A percentile compares a stretch with the other conserved stretches of the same genome.
phyloP scores from a whole-genome alignment of 2,888 invertebrate species.

The Leuctra nigra region DNA sequence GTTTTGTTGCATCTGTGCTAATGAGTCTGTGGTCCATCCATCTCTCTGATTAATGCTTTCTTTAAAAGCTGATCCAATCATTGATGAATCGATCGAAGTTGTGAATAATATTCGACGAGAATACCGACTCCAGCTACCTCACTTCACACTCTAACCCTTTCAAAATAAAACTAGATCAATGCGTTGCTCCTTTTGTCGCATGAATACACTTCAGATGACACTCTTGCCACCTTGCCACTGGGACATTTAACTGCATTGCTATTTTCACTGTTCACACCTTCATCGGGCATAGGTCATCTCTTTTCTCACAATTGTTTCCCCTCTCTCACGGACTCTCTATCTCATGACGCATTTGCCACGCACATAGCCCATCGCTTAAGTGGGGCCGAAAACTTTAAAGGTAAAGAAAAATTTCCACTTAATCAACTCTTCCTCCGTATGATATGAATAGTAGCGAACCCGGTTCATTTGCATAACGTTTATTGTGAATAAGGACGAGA shows the following conservation, averaged over 20 bases:
- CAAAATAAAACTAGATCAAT: no score
- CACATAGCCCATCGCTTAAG: neutral
- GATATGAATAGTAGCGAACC: slow-evolving; percentile 25
- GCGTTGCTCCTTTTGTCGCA: no score
- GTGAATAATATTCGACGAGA: no score
- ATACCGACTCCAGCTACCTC: no score
- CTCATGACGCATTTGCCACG: neutral
- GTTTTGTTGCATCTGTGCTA: no score
- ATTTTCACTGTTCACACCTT: slow-evolving; percentile 10
- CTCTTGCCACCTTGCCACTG: neutral
- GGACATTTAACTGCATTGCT: neutral
- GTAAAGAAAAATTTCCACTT: slow-evolving; percentile 23
- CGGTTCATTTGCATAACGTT: slow-evolving; percentile 27
- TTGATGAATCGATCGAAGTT: no score
- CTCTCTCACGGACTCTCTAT: neutral
- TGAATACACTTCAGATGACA: neutral
- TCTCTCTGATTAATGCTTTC: no score
- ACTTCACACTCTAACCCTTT: no score
- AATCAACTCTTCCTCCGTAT: slow-evolving; percentile 23
- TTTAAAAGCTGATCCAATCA: no score
- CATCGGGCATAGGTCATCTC: neutral
- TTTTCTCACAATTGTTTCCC: neutral
- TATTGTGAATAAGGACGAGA: slow-evolving; percentile 18
- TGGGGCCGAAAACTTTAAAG: neutral
- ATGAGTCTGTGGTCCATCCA: no score